These are phyloP conservation scores for Hemithea aestivaria DNA, from an alignment of 2,888 invertebrate genomes.

Conservation along the genomic window DNA sequence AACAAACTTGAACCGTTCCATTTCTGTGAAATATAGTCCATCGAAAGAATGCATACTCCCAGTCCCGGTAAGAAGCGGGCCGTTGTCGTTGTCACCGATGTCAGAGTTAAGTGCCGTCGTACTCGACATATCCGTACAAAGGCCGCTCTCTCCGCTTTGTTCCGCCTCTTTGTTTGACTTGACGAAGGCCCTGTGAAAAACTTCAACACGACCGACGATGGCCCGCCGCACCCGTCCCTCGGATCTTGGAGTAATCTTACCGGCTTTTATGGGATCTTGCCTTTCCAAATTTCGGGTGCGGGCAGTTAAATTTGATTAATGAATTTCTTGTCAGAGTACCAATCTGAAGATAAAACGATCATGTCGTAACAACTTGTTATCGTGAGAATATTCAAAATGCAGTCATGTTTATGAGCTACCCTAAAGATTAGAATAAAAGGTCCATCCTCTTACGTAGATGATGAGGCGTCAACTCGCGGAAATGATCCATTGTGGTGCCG, in stretches of 20 bases:
- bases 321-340: conserved; percentile 13
- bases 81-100: conserved; percentile 52
- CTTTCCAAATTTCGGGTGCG: conserved; percentile 20
- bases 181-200: conserved; percentile 61
- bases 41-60: conserved; percentile 29
- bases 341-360: background rate
- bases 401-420: conserved; percentile 11
- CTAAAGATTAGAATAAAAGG: conserved; percentile 45
- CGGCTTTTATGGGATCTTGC: conserved; percentile 38
- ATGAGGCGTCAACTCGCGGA: conserved; percentile 62
- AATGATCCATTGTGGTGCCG: conserved; percentile 63
- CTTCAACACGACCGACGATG: conserved; percentile 43
- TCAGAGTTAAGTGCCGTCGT: conserved; percentile 67
- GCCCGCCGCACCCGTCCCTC: conserved; percentile 31
- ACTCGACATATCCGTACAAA: conserved; percentile 65
- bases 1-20: background rate
- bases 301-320: conserved; percentile 27
- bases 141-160: conserved; percentile 73
- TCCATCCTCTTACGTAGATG: conserved; percentile 44
- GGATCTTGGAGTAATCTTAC: conserved; percentile 37
- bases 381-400: conserved; percentile 21
- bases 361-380: background rate
- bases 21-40: conserved; percentile 13
- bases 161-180: conserved; percentile 72
- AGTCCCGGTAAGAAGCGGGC: conserved; percentile 25